Evolutionary conservation across 2,797 vertebrate species (phyloP).

Genomic region (Xiphophorus birchmanni): DNA sequence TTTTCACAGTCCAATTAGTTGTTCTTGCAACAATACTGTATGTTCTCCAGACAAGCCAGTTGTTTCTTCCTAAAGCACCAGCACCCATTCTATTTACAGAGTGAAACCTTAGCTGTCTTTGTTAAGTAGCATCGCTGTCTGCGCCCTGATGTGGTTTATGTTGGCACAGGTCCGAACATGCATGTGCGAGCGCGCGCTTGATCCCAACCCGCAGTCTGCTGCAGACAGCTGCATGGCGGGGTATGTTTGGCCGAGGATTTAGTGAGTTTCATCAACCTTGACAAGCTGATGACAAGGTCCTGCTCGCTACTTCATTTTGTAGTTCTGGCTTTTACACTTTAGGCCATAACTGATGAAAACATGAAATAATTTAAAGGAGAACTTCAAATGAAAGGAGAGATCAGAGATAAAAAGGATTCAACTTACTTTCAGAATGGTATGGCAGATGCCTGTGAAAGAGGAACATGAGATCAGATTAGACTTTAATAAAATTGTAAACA

Average conservation of each 20-base stretch:
- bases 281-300: conserved; percentile 50
- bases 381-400: not conserved
- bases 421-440: conserved; percentile 73
- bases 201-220: conserved; percentile 46
- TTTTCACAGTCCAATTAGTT: not conserved
- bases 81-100: conserved; percentile 19
- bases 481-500: not conserved
- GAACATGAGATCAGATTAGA: conserved; percentile 31
- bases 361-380: conserved; percentile 10
- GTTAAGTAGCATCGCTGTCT: conserved; percentile 21
- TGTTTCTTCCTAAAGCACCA: not conserved
- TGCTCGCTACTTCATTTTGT: conserved; percentile 31
- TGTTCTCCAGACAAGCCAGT: conserved; percentile 4
- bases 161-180: conserved; percentile 20
- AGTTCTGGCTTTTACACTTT: conserved; percentile 6
- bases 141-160: conserved; percentile 44
- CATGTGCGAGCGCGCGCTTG: conserved; percentile 30
- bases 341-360: conserved; percentile 12
- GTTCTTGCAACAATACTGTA: not conserved
- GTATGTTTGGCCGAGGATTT: conserved; percentile 51
- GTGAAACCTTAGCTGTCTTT: conserved; percentile 15
- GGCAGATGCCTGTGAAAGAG: conserved; percentile 72
- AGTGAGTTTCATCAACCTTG: conserved; percentile 59
- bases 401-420: conserved; percentile 9
- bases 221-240: conserved; percentile 58